Percentiles rank a stretch among this genome's conserved stretches.
These are phyloP conservation scores for Montipora capitata DNA, from an alignment of 92 coral and sea anemone species.

Conservation along the genomic window DNA sequence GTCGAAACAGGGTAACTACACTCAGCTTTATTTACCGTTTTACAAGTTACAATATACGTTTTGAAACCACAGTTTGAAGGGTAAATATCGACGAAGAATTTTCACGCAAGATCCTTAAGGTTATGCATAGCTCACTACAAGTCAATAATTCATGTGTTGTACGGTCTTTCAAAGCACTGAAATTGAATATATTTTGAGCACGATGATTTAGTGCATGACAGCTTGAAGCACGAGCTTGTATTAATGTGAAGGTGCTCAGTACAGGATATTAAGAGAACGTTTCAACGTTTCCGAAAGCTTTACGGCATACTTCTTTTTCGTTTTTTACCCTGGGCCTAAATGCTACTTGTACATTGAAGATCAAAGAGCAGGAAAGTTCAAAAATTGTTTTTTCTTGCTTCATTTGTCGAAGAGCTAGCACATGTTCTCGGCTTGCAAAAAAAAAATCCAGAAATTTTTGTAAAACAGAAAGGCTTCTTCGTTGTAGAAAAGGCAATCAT, in stretches of 20 bases:
- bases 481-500: too few relatives aligned
- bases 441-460: too few relatives aligned
- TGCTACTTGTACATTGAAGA: background rate
- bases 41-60: background rate
- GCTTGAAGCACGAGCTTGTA: background rate
- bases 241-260: background rate
- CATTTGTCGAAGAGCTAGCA: background rate
- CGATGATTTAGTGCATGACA: background rate
- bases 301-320: background rate
- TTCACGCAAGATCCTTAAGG: background rate
- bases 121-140: background rate
- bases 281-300: background rate
- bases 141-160: background rate
- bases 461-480: too few relatives aligned
- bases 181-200: background rate
- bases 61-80: background rate
- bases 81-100: background rate
- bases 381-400: background rate
- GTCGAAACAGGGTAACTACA: constrained; percentile 51
- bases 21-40: constrained; percentile 27
- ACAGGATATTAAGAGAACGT: background rate
- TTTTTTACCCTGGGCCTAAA: background rate
- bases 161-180: background rate
- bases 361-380: background rate
- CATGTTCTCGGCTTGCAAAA: too few relatives aligned